These are phyloP conservation scores for Peromyscus nudipes DNA, from an alignment of 2,797 vertebrate genomes.

Conservation along the genomic window DNA sequence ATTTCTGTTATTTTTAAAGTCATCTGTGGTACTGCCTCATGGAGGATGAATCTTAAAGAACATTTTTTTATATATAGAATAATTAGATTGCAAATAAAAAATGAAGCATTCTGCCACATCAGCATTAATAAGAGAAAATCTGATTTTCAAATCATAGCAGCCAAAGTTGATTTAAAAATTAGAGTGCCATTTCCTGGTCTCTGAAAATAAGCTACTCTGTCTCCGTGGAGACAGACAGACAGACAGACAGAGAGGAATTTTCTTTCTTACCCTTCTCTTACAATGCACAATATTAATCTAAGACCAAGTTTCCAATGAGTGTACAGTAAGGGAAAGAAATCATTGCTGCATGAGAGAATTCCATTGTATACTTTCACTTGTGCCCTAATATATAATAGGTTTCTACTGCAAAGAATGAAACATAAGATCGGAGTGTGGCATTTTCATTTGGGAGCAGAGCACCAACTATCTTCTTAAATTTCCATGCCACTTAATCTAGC, in stretches of 20 bases:
- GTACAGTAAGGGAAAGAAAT: conserved; percentile 55
- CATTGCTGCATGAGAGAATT: conserved; percentile 54
- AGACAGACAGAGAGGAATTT: not conserved
- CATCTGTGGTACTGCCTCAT: conserved; percentile 56
- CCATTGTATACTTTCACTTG: conserved; percentile 43
- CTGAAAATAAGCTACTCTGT: conserved; percentile 35
- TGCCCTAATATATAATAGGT: conserved; percentile 37
- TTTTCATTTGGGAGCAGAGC: conserved; percentile 69
- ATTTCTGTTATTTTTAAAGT: conserved; percentile 78
- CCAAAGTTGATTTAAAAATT: conserved; percentile 41
- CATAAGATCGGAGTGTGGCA: conserved; percentile 61
- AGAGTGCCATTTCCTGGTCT: not conserved
- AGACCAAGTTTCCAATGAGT: conserved; percentile 43
- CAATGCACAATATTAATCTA: not conserved
- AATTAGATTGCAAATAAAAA: conserved; percentile 59
- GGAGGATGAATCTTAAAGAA: conserved; percentile 60
- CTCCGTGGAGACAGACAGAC: not conserved
- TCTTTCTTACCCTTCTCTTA: not conserved
- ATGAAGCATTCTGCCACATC: not conserved
- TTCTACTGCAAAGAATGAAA: conserved; percentile 53
- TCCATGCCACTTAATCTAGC: conserved; percentile 79
- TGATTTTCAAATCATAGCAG: conserved; percentile 35
- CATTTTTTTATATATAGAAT: conserved; percentile 44
- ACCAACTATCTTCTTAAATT: conserved; percentile 82
- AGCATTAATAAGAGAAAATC: conserved; percentile 66